Conservation (phyloP, 1,140 invertebrate species). For the Ceratosolen fusciceps region DNA sequence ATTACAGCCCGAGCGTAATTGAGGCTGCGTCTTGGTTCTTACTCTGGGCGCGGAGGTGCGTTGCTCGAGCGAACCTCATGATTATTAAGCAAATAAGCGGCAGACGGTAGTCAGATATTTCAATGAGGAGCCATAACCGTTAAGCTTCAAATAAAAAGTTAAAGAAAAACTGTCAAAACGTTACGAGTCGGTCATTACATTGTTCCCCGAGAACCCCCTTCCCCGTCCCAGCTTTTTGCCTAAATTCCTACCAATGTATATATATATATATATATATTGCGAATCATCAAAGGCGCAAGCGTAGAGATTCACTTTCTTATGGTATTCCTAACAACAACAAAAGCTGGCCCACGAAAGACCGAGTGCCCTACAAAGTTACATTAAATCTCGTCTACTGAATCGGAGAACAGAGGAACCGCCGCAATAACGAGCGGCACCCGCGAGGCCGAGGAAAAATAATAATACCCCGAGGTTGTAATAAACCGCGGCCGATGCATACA, state of each 20-base stretch:
- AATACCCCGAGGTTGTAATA: slow-evolving; percentile 5
- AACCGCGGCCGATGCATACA: background rate
- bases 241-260: no score
- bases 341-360: background rate
- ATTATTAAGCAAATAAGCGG: background rate
- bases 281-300: background rate
- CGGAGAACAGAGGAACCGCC: slow-evolving; percentile 43
- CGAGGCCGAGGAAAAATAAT: background rate
- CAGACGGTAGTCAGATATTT: background rate
- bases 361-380: slow-evolving; percentile 8
- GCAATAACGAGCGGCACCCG: slow-evolving; percentile 1
- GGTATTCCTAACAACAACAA: no score
- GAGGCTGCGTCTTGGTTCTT: no score
- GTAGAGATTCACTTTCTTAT: background rate
- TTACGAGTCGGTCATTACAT: background rate
- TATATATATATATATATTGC: background rate
- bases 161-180: slow-evolving; percentile 18
- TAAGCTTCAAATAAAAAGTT: background rate
- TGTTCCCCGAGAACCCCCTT: no score
- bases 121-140: background rate
- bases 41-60: background rate
- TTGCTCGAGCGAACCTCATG: background rate
- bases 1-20: background rate
- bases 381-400: slow-evolving; percentile 8
- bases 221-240: no score